These are phyloP conservation scores for Terrapene triunguis DNA, from an alignment of 2,113 vertebrate species.

Conservation along the genomic window DNA sequence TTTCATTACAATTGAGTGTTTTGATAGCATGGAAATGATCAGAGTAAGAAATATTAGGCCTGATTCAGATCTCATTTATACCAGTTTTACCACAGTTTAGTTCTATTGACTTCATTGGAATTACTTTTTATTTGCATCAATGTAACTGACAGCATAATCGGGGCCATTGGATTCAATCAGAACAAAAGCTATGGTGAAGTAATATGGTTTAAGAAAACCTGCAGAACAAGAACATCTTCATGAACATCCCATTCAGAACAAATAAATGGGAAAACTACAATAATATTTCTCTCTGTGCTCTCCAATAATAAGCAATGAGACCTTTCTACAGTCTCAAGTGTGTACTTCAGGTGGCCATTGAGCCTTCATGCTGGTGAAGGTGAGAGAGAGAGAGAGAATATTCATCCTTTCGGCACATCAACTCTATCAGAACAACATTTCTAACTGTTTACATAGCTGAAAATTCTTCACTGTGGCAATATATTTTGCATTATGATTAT, in stretches of 20 bases:
- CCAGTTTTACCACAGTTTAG: not conserved
- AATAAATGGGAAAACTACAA: not conserved
- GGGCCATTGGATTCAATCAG: not conserved
- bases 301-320: not conserved
- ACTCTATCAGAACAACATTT: accelerated
- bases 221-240: not conserved
- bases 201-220: not conserved
- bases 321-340: not conserved
- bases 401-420: not conserved
- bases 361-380: not conserved
- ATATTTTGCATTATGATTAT: not conserved
- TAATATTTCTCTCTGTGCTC: not conserved
- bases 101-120: not conserved
- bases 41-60: not conserved
- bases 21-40: not conserved
- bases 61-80: not conserved
- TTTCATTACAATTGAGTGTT: not conserved
- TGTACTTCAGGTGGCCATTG: not conserved
- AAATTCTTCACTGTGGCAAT: not conserved
- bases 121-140: not conserved
- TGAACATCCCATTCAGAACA: not conserved
- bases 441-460: not conserved
- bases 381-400: not conserved
- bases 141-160: not conserved
- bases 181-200: not conserved